phyloP scores from a whole-genome alignment of 2,888 invertebrate species.

The Oeneis ivallda region DNA sequence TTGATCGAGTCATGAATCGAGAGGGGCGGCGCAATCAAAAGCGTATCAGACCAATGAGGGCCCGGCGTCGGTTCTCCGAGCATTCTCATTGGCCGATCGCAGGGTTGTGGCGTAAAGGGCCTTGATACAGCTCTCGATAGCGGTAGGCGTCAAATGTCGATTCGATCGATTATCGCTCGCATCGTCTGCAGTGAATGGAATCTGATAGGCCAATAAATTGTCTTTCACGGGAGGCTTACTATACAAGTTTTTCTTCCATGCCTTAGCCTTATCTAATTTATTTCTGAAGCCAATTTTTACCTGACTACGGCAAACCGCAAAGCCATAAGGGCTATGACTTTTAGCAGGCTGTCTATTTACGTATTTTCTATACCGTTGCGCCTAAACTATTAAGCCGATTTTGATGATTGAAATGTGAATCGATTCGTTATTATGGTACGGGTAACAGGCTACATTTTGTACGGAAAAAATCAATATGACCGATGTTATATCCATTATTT shows the following conservation, averaged over 20 bases:
- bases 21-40: slow-evolving; percentile 79
- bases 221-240: slow-evolving; percentile 15
- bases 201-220: slow-evolving; percentile 38
- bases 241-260: slow-evolving; percentile 2
- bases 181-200: slow-evolving; percentile 42
- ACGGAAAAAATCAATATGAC: too few relatives aligned
- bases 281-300: slow-evolving; percentile 14
- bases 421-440: too few relatives aligned
- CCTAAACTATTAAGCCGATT: too few relatives aligned
- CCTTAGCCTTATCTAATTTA: neutral
- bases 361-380: too few relatives aligned
- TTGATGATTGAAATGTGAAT: too few relatives aligned
- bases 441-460: too few relatives aligned
- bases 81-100: slow-evolving; percentile 65
- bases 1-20: slow-evolving; percentile 77
- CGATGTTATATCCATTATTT: too few relatives aligned
- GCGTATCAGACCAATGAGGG: slow-evolving; percentile 75
- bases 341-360: too few relatives aligned
- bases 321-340: too few relatives aligned
- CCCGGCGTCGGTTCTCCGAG: slow-evolving; percentile 51
- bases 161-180: slow-evolving; percentile 73
- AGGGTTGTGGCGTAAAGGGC: slow-evolving; percentile 72
- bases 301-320: too few relatives aligned
- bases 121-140: slow-evolving; percentile 78
- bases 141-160: slow-evolving; percentile 73